A percentile compares a stretch with the other conserved stretches of the same genome.
These are phyloP conservation scores for Stenolophus ochropezus DNA, from an alignment of 2,888 invertebrate genomes.

Conservation along the genomic window DNA sequence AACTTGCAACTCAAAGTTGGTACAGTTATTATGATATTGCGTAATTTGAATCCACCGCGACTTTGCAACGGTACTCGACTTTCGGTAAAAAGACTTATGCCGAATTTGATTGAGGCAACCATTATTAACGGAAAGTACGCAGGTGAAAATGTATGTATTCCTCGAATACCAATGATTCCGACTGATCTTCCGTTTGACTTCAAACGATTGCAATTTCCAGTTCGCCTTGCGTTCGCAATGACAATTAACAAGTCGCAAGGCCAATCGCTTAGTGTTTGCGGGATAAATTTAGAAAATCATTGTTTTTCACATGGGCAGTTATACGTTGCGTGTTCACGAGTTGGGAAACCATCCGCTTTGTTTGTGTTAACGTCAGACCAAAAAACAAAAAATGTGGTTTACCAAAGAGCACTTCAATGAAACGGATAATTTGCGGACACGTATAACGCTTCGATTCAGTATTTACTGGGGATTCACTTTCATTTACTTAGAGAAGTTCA, in stretches of 20 bases:
- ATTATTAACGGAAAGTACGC: constrained; percentile 62
- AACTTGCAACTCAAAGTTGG: constrained; percentile 61
- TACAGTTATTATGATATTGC: constrained; percentile 53
- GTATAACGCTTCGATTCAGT: too few relatives aligned
- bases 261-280: constrained; percentile 67
- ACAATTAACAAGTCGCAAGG: constrained; percentile 69
- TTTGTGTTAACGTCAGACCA: not conserved
- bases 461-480: too few relatives aligned
- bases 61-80: constrained; percentile 60
- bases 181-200: constrained; percentile 64
- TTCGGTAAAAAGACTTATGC: constrained; percentile 57
- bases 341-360: constrained; percentile 56
- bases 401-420: constrained; percentile 56
- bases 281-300: constrained; percentile 66
- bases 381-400: constrained; percentile 55
- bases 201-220: constrained; percentile 65
- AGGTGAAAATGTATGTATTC: constrained; percentile 57
- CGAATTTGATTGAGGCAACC: constrained; percentile 61
- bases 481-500: too few relatives aligned
- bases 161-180: constrained; percentile 66
- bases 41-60: constrained; percentile 59
- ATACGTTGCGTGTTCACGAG: constrained; percentile 65
- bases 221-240: constrained; percentile 66
- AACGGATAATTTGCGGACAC: too few relatives aligned
- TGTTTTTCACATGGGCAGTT: constrained; percentile 68